Base-by-base conservation (phyloP, 2,113 vertebrate genomes). In the Hystrix cristata region DNA sequence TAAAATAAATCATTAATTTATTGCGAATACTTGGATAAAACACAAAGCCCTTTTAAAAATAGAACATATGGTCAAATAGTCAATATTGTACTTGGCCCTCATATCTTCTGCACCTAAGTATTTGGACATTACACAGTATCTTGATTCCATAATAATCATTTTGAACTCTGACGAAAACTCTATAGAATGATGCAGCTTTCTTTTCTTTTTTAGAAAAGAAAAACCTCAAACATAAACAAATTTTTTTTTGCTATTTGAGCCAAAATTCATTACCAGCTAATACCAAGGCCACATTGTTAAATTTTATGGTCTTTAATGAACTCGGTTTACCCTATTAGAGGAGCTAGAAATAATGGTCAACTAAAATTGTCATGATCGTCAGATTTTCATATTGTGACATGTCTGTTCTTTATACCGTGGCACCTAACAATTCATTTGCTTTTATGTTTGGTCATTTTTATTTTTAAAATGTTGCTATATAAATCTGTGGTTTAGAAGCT, bases 71-170 rank as follows among this genome's bases (percentile, higher is more conserved):
- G 98, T 98, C 98, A 98, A 98, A 98, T 91, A 98, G 98, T 99
- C 99, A 99, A 99, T 98, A 99, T 99, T 99, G 99, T 99, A 99
- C 99, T 99, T 98, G 98, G 98, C 98, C 98, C 98, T 99, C 97
- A 97, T 99, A 98, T 98, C 98, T 98, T 99, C 97, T 98, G 98
- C 98, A 98, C 98, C 98, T 25, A 0, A 96, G 87, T 97, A 97
- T 98, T 98, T 98, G 97, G 87, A 88, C 87, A 93, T 98, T 97
- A 96, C 92, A 94, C 96, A 96, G 94, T 98, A 93, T 98, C 81
- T 97, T 87, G 81, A 97, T 98, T 94, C n/a, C 92, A 96, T 94
- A 95, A 62, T 94, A 94, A 88, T 98, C 96, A 97, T 16, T 71
- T 96, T 97, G 97, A 98, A 98, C 98, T 98, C 98, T 98, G 98